A percentile compares a stretch with the other conserved stretches of the same genome.
These are phyloP conservation scores for Mellivora capensis DNA, from an alignment of 2,113 vertebrate species.

Conservation along the genomic window DNA sequence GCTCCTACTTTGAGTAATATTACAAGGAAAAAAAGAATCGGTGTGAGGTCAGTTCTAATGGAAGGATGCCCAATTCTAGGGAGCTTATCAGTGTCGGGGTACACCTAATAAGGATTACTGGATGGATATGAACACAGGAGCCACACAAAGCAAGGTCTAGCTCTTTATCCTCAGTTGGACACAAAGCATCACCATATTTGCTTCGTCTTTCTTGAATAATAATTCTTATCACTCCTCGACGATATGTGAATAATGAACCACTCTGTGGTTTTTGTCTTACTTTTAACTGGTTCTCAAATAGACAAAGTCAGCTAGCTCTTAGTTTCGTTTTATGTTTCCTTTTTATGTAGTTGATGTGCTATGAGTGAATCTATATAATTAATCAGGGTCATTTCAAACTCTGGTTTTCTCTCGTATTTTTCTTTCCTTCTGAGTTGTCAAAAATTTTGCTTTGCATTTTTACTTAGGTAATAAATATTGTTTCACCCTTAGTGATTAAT, in stretches of 20 bases:
- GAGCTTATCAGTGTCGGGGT: neutral
- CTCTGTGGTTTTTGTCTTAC: neutral
- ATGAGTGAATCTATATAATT: neutral
- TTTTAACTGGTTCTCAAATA: neutral
- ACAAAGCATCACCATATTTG: neutral
- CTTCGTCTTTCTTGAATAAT: neutral
- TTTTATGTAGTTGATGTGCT: neutral
- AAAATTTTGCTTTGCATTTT: neutral
- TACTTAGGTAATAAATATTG: neutral
- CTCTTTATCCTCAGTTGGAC: neutral
- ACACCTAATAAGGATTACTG: neutral
- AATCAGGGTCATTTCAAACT: neutral
- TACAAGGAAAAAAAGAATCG: neutral
- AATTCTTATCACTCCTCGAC: neutral
- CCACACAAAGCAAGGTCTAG: neutral
- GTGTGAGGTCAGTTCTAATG: neutral
- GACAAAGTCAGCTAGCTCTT: neutral
- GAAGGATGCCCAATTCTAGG: neutral
- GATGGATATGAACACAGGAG: rapidly evolving
- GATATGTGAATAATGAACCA: neutral
- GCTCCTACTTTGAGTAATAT: neutral
- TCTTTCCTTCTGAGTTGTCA: neutral
- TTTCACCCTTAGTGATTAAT: conserved; percentile 27
- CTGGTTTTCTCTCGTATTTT: neutral
- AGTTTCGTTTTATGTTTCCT: neutral